Base-by-base conservation (phyloP, 2,888 invertebrate species). In the Oscheius sp. region DNA sequence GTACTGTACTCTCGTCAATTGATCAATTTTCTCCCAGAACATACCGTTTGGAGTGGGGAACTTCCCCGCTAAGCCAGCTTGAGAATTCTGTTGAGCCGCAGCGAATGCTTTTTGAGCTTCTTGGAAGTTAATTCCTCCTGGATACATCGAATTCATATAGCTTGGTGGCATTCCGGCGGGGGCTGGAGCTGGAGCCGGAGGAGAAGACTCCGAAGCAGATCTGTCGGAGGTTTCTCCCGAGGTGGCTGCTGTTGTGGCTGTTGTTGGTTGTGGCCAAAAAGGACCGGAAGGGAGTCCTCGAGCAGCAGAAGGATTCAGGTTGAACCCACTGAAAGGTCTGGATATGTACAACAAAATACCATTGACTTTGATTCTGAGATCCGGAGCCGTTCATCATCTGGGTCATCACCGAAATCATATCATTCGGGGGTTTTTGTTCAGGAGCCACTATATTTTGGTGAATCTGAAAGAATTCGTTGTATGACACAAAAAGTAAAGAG, bases 381-480 rank as follows among this genome's bases (percentile, higher is more conserved):
- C 41, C 24, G 44, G 26, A 26, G 59, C 26, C 30, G 59, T 59
- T 59, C 59, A 59, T 67, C 67, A 67, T 67, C 67, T 47, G 45
- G 30, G 67, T 67, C 67, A 67, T 67, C 67, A 67, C 67, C 45
- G 67, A 67, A 67, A 67, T 67, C 67, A 67, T 67, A 67, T 26
- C 67, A 59, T 59, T 24, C 38, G 45, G 50, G 64, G 12, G 47
- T 28, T 57, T 57, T 30, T 57, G 41, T 57, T 44, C 57, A 57
- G 44, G 38, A 12, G 54, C 54, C 54, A 54, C 2, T 54, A 33
- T 36, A 47, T 12, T 22, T 32, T 51, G 14, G 22, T 57, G 33
- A 41, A 57, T 41, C 38, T 41, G 41, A 8, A 24, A 57, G 22
- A 24, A n/a, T 47, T n/a, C 47, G 8, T 20, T 28, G 17, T 38